Evolutionary conservation across 2,888 invertebrate species (phyloP), one percentile per base, ranked within the genome.

Genomic region (Cheilosia variabilis): DNA sequence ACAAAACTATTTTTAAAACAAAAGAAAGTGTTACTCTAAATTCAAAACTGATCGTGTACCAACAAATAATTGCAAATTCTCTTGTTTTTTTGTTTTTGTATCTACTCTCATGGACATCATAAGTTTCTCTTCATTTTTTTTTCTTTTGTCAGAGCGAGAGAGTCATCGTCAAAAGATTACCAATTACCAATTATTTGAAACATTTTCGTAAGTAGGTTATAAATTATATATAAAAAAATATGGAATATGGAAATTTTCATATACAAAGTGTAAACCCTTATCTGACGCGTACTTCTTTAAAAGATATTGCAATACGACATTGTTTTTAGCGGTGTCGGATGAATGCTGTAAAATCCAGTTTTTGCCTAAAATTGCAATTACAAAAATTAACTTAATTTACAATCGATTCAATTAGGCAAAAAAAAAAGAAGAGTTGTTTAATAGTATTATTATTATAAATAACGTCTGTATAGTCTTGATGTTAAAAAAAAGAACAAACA

Each of bases 331-430:
- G 89, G 96, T 94, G 87, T 96, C 95, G 55, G 95, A 94, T 76
- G 98, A 97, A 93, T 98, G 96, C 91, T 97, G 96, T 90, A 99
- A 95, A 92, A 99, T 99, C 99, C 99, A 99, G 88, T 97, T 97
- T 93, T 99, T 99, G 88, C 97, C 95, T 95, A 91, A 90, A 92
- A 92, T 92, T 92, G 92, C 92, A 92, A 92, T 92, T 92, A 91
- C 91, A 92, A 91, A 92, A 91, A 90, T 90, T 91, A 91, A 91
- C 91, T 92, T 89, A 89, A 91, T 90, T 90, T 90, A 87, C 87
- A 78, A 81, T 83, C 76, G 79, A 78, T 83, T 77, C 58, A 82
- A 87, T 80, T 55, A 37, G 81, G 57, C 45, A 68, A 69, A 79
- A 78, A 66, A 75, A 47, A 52, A 24, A n/a, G 24, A 7, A 50